Evolutionary conservation across 1,140 invertebrate genomes (phyloP).

Genomic region (Arctopsyche grandis): DNA sequence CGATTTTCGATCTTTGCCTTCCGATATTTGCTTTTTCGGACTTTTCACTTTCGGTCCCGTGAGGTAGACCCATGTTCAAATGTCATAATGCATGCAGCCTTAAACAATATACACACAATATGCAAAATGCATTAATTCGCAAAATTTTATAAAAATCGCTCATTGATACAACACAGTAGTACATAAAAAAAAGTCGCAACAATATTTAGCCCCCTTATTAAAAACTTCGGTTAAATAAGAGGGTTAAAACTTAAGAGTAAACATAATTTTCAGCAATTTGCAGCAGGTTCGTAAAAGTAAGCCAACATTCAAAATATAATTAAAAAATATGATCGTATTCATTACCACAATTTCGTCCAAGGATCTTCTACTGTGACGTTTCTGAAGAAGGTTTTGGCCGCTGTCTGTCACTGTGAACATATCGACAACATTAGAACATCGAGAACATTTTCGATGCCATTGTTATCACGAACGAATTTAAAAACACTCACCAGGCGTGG

Average conservation of each 20-base stretch:
- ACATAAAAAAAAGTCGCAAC: background rate
- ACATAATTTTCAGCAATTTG: background rate
- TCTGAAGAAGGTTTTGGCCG: background rate
- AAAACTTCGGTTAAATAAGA: background rate
- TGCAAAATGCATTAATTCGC: too few relatives aligned
- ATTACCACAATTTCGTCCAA: constrained; percentile 49
- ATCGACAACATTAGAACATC: background rate
- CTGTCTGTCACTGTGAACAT: background rate
- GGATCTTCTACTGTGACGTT: constrained; percentile 43
- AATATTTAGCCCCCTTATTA: too few relatives aligned
- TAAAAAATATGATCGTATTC: constrained; percentile 1
- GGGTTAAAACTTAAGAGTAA: background rate
- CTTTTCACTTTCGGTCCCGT: too few relatives aligned
- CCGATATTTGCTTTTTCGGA: too few relatives aligned
- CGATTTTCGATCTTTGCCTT: too few relatives aligned
- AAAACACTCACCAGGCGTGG: background rate
- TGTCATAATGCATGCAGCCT: too few relatives aligned
- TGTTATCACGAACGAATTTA: background rate
- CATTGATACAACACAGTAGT: too few relatives aligned
- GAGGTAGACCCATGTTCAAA: too few relatives aligned
- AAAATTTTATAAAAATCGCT: too few relatives aligned
- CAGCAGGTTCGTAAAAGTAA: background rate
- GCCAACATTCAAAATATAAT: constrained; percentile 15
- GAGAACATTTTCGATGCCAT: too few relatives aligned
- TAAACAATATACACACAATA: too few relatives aligned